Base-by-base conservation (phyloP, 2,888 invertebrate genomes). In the Anarsia innoxiella region DNA sequence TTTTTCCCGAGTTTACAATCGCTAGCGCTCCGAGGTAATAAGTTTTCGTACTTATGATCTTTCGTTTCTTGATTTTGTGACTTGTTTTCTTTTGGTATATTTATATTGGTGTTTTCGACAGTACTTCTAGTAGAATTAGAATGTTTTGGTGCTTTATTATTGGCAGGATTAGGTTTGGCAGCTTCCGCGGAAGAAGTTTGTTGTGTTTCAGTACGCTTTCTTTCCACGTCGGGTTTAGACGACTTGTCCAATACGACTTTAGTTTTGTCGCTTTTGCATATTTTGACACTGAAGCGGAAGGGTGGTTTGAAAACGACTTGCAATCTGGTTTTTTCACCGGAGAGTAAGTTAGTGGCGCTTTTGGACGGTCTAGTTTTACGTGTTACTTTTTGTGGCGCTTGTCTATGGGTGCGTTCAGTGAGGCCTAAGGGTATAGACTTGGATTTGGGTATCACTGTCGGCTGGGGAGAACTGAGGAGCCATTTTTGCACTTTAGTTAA, bases 241-340 rank as follows among this genome's bases (percentile, higher is more conserved):
- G 86, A 80, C 51, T 86, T 86, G 44, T 89, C 89, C 19, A 89
- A 79, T 35, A 88, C 86, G 3, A 88, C 87, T 73, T 87, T 87
- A 8, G 86, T 88, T 66, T 91, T 91, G 46, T 91, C 91, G 37
- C 90, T 89, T 59, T 90, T 91, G 41, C 90, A 87, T 45, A 94
- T 87, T 63, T 93, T 92, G 37, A 94, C 88, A 66, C 93, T 93
- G 71, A 94, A 94, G 59, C 93, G 92, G 74, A 94, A 94, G 8
- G 94, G 94, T 34, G 94, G 94, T 65, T 94, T 94, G 68, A 93
- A 94, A 14, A 94, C 92, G 23, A 94, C 94, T 71, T 94, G 94
- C 12, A 94, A 77, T 48, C 93, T 89, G 8, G 94, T 89, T 65
- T 92, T 92, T 53, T 89, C 88, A 37, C 85, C 84, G 28, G 85